Evolutionary conservation across 2,888 invertebrate genomes (phyloP).

Genomic region (Drosophila diplacantha): DNA sequence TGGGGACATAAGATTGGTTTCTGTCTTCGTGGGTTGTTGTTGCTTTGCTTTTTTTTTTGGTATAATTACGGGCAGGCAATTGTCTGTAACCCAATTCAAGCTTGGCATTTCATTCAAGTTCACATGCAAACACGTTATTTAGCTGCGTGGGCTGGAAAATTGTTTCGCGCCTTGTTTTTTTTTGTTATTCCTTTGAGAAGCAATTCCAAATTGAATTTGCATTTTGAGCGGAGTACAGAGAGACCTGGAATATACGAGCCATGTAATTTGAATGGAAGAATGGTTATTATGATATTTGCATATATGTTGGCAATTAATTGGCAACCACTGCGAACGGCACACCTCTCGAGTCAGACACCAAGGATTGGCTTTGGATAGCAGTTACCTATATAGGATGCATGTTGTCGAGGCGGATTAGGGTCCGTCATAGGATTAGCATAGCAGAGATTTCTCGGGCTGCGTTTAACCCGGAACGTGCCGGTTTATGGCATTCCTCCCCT

Average conservation of each 20-base stretch:
- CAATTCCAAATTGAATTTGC: slow-evolving; percentile 39
- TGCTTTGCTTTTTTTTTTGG: slow-evolving; percentile 1
- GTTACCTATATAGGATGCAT: slow-evolving; percentile 10
- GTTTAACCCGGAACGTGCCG: slow-evolving; percentile 55
- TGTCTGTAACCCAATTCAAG: slow-evolving; percentile 66
- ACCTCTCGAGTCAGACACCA: slow-evolving; percentile 52
- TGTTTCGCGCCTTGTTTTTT: slow-evolving; percentile 61
- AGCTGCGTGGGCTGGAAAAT: slow-evolving; percentile 62
- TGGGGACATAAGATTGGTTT: slow-evolving; percentile 25
- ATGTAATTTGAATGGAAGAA: slow-evolving; percentile 46
- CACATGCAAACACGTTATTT: slow-evolving; percentile 51
- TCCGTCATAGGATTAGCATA: slow-evolving; percentile 51
- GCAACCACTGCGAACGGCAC: slow-evolving; percentile 54
- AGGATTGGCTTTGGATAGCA: slow-evolving; percentile 53
- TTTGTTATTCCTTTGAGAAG: slow-evolving; percentile 15
- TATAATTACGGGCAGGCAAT: slow-evolving; percentile 49
- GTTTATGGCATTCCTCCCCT: slow-evolving; percentile 38
- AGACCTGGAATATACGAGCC: slow-evolving; percentile 30
- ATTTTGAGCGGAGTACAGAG: slow-evolving; percentile 14
- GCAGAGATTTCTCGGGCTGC: slow-evolving; percentile 55
- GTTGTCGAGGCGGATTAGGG: slow-evolving; percentile 25
- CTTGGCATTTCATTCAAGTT: slow-evolving; percentile 68
- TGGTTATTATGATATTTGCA: slow-evolving; percentile 66
- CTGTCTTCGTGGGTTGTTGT: slow-evolving; percentile 11
- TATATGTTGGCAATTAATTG: slow-evolving; percentile 68